Evolutionary conservation across 2,113 vertebrate species (phyloP).

Genomic region (Brachyhypopomus gauderio): DNA sequence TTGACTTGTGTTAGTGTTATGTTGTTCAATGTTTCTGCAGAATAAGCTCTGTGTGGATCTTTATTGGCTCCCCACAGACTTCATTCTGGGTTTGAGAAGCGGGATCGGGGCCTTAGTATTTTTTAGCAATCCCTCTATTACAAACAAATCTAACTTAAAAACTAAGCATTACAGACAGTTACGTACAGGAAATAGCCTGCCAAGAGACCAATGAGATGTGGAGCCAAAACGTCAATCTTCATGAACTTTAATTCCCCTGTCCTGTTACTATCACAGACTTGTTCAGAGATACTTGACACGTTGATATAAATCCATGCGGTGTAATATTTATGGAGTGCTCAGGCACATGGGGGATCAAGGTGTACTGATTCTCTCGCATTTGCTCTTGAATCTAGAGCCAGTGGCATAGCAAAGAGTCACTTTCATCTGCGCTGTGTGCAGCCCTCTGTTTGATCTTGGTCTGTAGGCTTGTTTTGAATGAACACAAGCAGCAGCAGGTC

Average conservation of each 20-base stretch:
- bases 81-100: background rate
- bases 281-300: constrained; percentile 23
- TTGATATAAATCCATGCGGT: constrained; percentile 37
- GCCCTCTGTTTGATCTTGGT: constrained; percentile 57
- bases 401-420: constrained; percentile 30
- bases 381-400: constrained; percentile 35
- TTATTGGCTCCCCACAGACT: background rate
- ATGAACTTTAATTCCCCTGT: constrained; percentile 14
- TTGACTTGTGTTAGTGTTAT: background rate
- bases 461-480: constrained; percentile 52
- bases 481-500: constrained; percentile 45
- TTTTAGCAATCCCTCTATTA: background rate
- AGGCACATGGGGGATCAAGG: constrained; percentile 29
- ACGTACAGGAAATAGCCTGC: background rate
- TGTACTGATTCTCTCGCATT: constrained; percentile 42
- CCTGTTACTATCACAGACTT: background rate
- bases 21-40: background rate
- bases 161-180: background rate
- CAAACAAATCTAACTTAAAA: background rate
- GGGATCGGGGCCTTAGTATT: background rate
- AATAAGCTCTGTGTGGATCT: background rate
- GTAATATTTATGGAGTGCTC: constrained; percentile 26
- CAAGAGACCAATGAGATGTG: background rate
- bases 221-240: constrained; percentile 18
- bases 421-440: constrained; percentile 51